Base-by-base conservation (phyloP, 2,113 vertebrate species). In the Pterocles gutturalis region DNA sequence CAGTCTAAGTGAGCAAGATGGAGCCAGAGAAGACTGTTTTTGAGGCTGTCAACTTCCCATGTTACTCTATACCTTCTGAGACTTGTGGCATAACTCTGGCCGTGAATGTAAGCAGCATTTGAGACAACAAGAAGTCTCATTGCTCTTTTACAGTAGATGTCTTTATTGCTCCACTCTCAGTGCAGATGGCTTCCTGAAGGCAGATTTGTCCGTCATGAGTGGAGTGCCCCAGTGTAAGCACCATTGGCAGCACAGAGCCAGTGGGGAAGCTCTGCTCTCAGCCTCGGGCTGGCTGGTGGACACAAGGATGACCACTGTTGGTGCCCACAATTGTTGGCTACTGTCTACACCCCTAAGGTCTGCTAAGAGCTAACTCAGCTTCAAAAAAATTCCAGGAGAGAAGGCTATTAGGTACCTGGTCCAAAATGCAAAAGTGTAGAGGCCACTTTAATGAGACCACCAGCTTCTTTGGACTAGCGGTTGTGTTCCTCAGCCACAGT, bases 391-490 rank as follows among this genome's bases (percentile, higher is more conserved):
- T 24, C 0, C 6, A 11, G 20, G 51, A 93, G 12, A 78, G 21
- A 73, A 34, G 29, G 41, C 10, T 43, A 5, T 18, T 49, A 16
- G 4, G 4, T 73, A 18, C 8, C n/a, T 45, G 5, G 11, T 65
- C 19, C 17, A 66, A 83, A 77, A 29, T 0, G 0, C 1, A 1
- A 8, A 53, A 91, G 24, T 9, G 7, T 29, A 43, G 11, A 24
- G 5, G 2, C 13, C 11, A 24, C 12, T 16, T 53, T 72, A 31
- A 48, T 43, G 31, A 78, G 55, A 45, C 9, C 20, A 46, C 5
- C 13, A 61, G 18, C 7, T 81, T 5, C n/a, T 62, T 73, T 66
- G 55, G 58, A 77, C 16, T 8, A 65, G 3, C 4, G 58, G 11
- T 4, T 62, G 8, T 43, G 28, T 16, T 54, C 36, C 82, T 91